phyloP scores from a whole-genome alignment of 2,797 vertebrate genomes.

The Balearica regulorum region DNA sequence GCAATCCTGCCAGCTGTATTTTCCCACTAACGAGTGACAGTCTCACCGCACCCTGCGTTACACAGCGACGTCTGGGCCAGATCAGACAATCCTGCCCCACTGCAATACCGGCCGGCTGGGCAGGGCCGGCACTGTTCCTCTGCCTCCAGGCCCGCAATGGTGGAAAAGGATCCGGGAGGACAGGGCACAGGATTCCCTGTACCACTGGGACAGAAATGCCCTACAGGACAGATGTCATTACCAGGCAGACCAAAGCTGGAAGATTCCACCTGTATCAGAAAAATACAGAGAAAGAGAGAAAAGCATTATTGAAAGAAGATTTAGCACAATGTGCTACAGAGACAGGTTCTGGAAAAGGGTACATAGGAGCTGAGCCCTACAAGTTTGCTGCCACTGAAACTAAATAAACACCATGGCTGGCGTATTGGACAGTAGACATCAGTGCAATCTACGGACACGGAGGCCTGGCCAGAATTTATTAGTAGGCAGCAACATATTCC shows the following conservation, averaged over 20 bases:
- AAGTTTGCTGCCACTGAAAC: neutral
- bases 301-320: rapidly evolving
- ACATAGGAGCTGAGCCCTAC: rapidly evolving
- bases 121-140: constrained; percentile 81
- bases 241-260: constrained; percentile 29
- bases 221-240: constrained; percentile 82
- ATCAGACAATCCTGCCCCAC: constrained; percentile 73
- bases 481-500: neutral
- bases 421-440: neutral
- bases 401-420: rapidly evolving
- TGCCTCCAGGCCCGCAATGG: constrained; percentile 72
- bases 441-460: rapidly evolving
- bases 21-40: rapidly evolving
- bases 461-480: neutral
- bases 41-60: constrained; percentile 78
- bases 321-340: neutral
- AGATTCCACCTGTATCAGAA: constrained; percentile 74
- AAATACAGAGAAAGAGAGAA: neutral
- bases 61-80: constrained; percentile 76
- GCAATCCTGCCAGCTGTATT: neutral
- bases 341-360: neutral
- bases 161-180: constrained; percentile 82
- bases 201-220: constrained; percentile 87
- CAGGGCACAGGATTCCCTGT: constrained; percentile 81
- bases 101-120: constrained; percentile 84